These are phyloP conservation scores for Cryptocephalus primarius DNA, from an alignment of 2,888 invertebrate species.

Conservation along the genomic window DNA sequence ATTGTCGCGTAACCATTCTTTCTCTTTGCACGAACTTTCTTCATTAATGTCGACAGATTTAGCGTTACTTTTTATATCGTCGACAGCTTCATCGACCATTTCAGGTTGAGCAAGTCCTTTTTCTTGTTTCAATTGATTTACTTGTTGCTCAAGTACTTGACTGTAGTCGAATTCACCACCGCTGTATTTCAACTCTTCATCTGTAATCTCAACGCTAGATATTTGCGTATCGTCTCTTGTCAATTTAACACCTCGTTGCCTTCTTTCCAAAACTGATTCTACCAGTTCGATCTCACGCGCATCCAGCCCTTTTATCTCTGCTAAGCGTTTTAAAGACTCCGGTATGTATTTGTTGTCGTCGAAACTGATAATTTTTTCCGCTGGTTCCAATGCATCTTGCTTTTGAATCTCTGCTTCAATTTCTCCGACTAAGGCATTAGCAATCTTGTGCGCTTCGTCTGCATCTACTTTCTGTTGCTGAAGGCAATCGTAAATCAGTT, in stretches of 20 bases:
- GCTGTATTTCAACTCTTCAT: constrained; percentile 60
- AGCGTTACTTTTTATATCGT: constrained; percentile 11
- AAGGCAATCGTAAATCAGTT: constrained; percentile 33
- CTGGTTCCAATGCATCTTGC: constrained; percentile 19
- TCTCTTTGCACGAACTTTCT: constrained; percentile 18
- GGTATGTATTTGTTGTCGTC: constrained; percentile 28
- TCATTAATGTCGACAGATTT: constrained; percentile 25
- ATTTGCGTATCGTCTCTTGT: constrained; percentile 39
- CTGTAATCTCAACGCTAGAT: constrained; percentile 46
- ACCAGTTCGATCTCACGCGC: constrained; percentile 39
- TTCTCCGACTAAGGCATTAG: constrained; percentile 41
- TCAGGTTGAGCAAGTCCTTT: constrained; percentile 36
- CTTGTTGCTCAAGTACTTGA: constrained; percentile 33
- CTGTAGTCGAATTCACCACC: constrained; percentile 57
- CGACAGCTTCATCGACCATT: constrained; percentile 21
- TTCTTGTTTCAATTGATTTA: constrained; percentile 38
- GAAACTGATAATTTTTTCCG: constrained; percentile 8
- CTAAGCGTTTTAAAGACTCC: constrained; percentile 35
- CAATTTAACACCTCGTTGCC: constrained; percentile 36
- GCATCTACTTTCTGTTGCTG: constrained; percentile 37
- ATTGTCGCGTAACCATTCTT: constrained; percentile 19
- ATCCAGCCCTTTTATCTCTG: constrained; percentile 38
- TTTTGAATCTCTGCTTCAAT: constrained; percentile 44
- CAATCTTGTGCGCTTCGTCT: constrained; percentile 41
- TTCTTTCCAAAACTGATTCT: constrained; percentile 40